phyloP scores from a whole-genome alignment of 2,797 vertebrate genomes.

The Perodicticus potto region DNA sequence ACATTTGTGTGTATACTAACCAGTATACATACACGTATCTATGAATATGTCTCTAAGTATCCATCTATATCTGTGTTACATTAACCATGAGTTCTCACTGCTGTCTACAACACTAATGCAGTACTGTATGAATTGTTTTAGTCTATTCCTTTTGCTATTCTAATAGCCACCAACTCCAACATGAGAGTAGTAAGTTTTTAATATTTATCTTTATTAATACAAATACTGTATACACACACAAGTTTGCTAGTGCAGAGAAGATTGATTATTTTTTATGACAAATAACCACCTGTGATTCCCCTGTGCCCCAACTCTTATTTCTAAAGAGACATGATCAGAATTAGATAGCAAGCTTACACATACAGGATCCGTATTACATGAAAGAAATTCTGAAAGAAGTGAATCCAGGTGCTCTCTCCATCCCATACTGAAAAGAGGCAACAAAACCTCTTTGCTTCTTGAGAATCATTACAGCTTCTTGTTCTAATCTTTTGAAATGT shows the following conservation, averaged over 20 bases:
- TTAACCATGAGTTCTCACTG: neutral
- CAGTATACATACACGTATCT: neutral
- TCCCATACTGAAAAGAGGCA: neutral
- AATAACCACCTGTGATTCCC: neutral
- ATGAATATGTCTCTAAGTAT: neutral
- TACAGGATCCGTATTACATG: neutral
- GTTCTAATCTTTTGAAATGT: neutral
- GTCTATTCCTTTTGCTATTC: neutral
- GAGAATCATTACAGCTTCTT: neutral
- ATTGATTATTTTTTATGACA: neutral
- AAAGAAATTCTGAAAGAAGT: neutral
- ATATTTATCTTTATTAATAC: constrained; percentile 10
- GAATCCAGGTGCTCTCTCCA: neutral
- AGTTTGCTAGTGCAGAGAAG: neutral
- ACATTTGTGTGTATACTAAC: neutral
- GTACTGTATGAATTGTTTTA: neutral
- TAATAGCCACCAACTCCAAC: neutral
- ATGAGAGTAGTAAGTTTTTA: neutral
- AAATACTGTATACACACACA: neutral
- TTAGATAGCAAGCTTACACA: neutral
- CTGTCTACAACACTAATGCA: neutral
- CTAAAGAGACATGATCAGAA: neutral
- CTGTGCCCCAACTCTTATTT: neutral
- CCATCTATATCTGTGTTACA: neutral
- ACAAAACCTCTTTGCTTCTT: neutral